Evolutionary conservation across 2,888 invertebrate species (phyloP), one percentile per base, ranked within the genome.

Genomic region (Thereva unica): DNA sequence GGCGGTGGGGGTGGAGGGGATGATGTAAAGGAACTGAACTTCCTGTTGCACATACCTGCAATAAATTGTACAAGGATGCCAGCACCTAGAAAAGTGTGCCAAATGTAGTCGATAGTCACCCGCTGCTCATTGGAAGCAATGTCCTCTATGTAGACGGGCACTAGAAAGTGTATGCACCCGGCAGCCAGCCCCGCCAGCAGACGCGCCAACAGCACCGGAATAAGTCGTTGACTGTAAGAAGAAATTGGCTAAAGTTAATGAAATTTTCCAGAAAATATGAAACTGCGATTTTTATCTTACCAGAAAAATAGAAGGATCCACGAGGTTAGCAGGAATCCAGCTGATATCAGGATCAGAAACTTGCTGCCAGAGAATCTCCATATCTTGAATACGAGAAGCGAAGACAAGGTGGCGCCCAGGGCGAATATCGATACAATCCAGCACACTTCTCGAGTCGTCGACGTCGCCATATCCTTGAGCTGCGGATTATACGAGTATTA

Each of bases 81-180:
- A 45, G 61, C 64, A 45, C 63, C 69, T 2, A 68, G 34, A 7
- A 45, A 56, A 35, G 37, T 66, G 35, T 67, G 66, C 69, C 69
- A 69, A 7, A 69, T 64, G 54, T 64, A 68, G 49, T 68, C 66
- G 40, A 66, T 54, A 10, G 50, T 66, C 5, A 10, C 42, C 40
- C 59, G 66, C 6, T 64, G 53, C n/a, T 71, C 69, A 4, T n/a
- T 42, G 3, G 70, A 65, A 45, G 63, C 63, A 23, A 71, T 56
- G 57, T 71, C 71, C 42, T 69, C 53, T 23, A 68, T 67, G 42
- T 71, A 71, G 12, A 71, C 45, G 4, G 71, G 69, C 6, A 69
- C 59, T 5, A 71, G 47, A 37, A 70, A 67, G 53, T 70, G 67
- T 35, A 69, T 10, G 37, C 57, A 63, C 8, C 71, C 71, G 37